A percentile compares a stretch with the other conserved stretches of the same genome.
phyloP scores from a whole-genome alignment of 64 coral and sea anemone species.

The Montipora cactus region DNA sequence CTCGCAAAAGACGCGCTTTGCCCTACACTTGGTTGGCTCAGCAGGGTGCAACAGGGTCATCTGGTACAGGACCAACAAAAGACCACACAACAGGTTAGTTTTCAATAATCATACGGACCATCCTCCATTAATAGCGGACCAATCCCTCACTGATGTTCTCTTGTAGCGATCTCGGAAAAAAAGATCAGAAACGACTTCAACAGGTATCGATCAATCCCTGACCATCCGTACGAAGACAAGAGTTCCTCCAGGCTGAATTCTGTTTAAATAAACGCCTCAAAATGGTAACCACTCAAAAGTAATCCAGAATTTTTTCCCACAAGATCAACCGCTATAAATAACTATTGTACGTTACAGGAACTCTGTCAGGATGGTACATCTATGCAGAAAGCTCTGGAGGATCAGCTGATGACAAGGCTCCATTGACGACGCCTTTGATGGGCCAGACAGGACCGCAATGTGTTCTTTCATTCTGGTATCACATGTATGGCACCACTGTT shows the following conservation, averaged over 20 bases:
- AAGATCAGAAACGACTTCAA: too few relatives aligned
- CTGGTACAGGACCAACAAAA: constrained; percentile 72
- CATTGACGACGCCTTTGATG: constrained; percentile 80
- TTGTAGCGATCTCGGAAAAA: too few relatives aligned
- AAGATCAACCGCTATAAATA: not conserved
- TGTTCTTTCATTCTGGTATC: constrained; percentile 91
- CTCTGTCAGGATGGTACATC: constrained; percentile 78
- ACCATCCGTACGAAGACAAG: too few relatives aligned
- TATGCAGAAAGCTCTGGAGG: constrained; percentile 93
- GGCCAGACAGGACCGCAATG: constrained; percentile 91
- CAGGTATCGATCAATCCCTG: too few relatives aligned
- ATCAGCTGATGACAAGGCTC: constrained; percentile 63
- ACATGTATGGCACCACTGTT: constrained; percentile 74
- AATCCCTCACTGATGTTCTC: too few relatives aligned
- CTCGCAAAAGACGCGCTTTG: constrained; percentile 62
- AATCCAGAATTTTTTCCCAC: not conserved
- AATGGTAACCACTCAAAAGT: too few relatives aligned
- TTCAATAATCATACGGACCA: too few relatives aligned
- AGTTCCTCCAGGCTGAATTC: too few relatives aligned
- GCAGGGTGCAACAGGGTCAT: constrained; percentile 69
- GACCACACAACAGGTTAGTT: constrained; percentile 79
- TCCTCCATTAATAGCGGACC: too few relatives aligned
- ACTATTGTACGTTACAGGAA: constrained; percentile 33
- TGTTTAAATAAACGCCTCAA: too few relatives aligned
- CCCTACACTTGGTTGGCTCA: constrained; percentile 83